Percentiles rank a stretch among this genome's conserved stretches.
These are phyloP conservation scores for Rhynchotus rufescens DNA, from an alignment of 2,797 vertebrate species.

Conservation along the genomic window DNA sequence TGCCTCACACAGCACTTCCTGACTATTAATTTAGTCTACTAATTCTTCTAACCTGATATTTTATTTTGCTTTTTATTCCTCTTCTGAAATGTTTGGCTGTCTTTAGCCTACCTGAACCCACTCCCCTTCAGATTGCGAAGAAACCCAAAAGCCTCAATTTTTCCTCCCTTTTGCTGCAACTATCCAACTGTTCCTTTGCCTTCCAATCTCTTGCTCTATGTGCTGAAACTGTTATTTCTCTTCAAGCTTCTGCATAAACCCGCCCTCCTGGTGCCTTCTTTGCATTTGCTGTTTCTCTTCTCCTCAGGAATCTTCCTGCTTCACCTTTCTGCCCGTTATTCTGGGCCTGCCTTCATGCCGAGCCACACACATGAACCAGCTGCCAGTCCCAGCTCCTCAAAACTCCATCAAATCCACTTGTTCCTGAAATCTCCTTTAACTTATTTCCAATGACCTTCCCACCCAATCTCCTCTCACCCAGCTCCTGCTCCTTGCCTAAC, in stretches of 20 bases:
- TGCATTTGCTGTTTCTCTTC: neutral
- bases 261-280: neutral
- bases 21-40: neutral
- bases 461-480: constrained; percentile 33
- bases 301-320: neutral
- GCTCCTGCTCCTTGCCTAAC: neutral
- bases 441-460: neutral
- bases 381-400: neutral
- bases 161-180: neutral
- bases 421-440: neutral
- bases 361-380: neutral
- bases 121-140: neutral
- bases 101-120: neutral
- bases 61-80: neutral
- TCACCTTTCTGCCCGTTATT: neutral
- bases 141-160: neutral
- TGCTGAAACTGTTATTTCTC: neutral
- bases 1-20: too few species aligned
- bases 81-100: neutral
- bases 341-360: neutral
- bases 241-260: neutral
- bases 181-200: neutral
- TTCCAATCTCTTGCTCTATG: neutral
- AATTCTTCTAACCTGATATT: neutral
- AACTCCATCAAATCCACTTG: neutral